Percentiles rank a stretch among this genome's conserved stretches.
These are phyloP conservation scores for Pangasianodon hypophthalmus DNA, from an alignment of 2,113 vertebrate species.

Conservation along the genomic window DNA sequence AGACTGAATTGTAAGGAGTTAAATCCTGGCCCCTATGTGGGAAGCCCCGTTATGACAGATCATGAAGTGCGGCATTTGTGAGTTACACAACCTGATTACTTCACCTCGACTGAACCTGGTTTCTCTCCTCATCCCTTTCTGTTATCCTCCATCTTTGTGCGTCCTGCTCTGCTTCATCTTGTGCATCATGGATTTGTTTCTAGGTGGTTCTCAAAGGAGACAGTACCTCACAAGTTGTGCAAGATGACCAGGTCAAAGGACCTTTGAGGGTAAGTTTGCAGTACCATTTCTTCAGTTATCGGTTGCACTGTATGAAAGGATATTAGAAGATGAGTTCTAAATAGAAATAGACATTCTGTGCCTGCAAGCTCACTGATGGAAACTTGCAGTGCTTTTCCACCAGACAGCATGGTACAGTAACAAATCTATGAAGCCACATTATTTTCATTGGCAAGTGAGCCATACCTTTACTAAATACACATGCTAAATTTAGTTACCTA, in stretches of 20 bases:
- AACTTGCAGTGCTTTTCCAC: neutral
- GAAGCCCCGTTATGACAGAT: conserved; percentile 30
- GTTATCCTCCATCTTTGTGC: conserved; percentile 7
- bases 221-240: conserved; percentile 91
- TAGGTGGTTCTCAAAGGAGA: conserved; percentile 95
- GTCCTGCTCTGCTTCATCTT: conserved; percentile 15
- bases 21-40: conserved; percentile 1
- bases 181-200: conserved; percentile 34
- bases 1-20: neutral
- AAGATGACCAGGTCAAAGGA: conserved; percentile 98
- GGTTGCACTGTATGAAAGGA: neutral
- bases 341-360: neutral
- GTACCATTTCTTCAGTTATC: neutral
- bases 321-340: neutral
- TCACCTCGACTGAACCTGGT: conserved; percentile 41
- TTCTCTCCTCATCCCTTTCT: conserved; percentile 40
- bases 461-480: neutral
- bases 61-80: conserved; percentile 31
- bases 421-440: neutral
- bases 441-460: neutral
- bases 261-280: conserved; percentile 84
- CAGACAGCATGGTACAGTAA: neutral
- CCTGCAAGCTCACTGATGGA: neutral
- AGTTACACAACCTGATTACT: conserved; percentile 49
- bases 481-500: neutral